phyloP scores from a whole-genome alignment of 2,113 vertebrate genomes.

The Salvelinus namaycush region DNA sequence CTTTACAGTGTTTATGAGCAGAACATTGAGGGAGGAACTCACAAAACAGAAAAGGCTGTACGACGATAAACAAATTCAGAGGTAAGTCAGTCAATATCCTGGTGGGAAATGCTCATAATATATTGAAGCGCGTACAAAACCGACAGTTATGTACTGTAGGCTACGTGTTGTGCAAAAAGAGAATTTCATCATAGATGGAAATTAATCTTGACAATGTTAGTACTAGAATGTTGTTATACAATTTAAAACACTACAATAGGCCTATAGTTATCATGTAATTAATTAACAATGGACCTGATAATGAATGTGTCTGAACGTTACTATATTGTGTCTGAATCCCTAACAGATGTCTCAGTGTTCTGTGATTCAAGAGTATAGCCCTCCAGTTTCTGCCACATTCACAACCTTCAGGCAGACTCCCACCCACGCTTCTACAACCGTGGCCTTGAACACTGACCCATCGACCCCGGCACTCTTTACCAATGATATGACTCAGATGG shows the following conservation, averaged over 20 bases:
- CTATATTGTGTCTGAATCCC: constrained; percentile 2
- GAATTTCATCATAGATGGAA: neutral
- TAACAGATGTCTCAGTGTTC: constrained; percentile 72
- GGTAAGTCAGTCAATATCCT: neutral
- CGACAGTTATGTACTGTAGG: neutral
- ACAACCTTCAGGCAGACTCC: constrained; percentile 32
- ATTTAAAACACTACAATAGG: neutral
- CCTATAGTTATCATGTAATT: neutral
- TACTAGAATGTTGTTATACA: neutral
- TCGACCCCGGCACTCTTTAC: constrained; percentile 20
- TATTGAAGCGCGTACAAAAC: neutral
- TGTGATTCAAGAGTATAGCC: constrained; percentile 68
- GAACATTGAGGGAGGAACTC: constrained; percentile 31
- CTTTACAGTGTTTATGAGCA: constrained; percentile 44
- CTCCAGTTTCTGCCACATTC: constrained; percentile 48
- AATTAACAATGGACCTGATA: too few species aligned
- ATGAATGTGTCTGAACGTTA: neutral
- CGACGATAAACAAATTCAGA: neutral
- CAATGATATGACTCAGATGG: constrained; percentile 60
- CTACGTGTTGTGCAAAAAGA: neutral
- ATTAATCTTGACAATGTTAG: neutral
- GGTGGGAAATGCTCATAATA: neutral
- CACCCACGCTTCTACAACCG: constrained; percentile 14
- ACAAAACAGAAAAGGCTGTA: neutral
- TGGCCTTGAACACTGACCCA: constrained; percentile 39